Base-by-base conservation (phyloP, 2,888 invertebrate species). In the Oxycera nigricornis region DNA sequence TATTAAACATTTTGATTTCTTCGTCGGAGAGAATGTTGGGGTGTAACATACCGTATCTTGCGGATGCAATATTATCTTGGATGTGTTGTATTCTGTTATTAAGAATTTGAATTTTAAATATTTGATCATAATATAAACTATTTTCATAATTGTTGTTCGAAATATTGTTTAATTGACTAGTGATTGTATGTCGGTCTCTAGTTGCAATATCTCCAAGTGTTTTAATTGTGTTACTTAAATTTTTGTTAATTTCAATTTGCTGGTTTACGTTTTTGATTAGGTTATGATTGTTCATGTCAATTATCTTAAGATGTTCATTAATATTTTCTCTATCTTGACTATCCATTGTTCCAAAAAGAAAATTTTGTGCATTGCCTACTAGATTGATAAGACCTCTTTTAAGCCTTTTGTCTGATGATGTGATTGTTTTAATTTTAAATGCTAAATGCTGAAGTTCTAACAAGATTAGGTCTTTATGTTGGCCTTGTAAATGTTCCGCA, bases 311-410 rank as follows among this genome's bases (percentile, higher is more conserved):
- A 65, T 74, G 75, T 65, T 52, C 14, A 24, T 74, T 74, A 35
- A 76, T 75, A 22, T 75, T 35, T 11, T 17, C 11, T 73, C 59
- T 72, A n/a, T 73, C 73, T n/a, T 68, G 39, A 14, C 68, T 57
- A 35, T 75, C 74, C 31, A 74, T 50, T 39, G 74, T 74, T 1
- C 74, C 72, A 30, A 74, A 74, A 17, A 74, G 50, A 62, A 72
- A 74, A 24, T 72, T 74, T 17, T 62, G 11, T 20, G 30, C 28
- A 20, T 61, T 65, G 14, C 74, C 74, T 24, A 72, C 65, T 28
- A 72, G 2, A 28, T 74, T 70, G 11, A 72, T 30, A 46, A 72
- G 46, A 11, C 65, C 75, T 72, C 72, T 31, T 72, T 68, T 74
- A 30, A 22, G 62, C 70, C 74, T 74, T 24, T 65, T 70, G n/a